Conservation (phyloP, 35 echinoderm and acorn worm species). For the Lytechinus variegatus region DNA sequence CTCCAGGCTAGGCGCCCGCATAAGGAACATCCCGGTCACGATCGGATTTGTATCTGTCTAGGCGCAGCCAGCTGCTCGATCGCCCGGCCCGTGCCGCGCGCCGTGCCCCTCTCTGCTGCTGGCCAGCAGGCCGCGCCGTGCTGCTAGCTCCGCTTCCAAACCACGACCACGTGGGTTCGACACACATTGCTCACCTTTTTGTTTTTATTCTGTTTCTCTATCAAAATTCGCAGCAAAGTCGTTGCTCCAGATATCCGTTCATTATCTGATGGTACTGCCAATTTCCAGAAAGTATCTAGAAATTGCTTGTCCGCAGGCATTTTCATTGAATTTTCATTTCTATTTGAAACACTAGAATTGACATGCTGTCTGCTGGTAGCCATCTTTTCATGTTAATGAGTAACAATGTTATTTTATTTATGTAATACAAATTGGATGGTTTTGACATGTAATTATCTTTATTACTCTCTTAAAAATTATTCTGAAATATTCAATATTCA, state of each 20-base stretch:
- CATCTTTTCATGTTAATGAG: constrained; percentile 44
- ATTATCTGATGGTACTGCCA: constrained; percentile 72
- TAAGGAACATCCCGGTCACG: no score
- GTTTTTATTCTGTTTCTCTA: constrained; percentile 66
- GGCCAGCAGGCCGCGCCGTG: no score
- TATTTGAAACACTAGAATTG: not conserved
- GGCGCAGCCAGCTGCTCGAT: no score
- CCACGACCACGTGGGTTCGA: not conserved
- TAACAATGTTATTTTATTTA: not conserved
- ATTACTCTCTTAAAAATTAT: not conserved
- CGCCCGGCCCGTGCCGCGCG: not conserved
- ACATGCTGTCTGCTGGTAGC: not conserved
- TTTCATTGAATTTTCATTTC: not conserved
- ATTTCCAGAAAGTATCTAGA: constrained; percentile 84
- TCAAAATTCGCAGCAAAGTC: constrained; percentile 69
- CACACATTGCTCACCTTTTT: constrained; percentile 30
- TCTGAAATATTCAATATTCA: not conserved
- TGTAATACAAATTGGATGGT: not conserved
- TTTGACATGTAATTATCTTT: not conserved
- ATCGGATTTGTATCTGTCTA: no score
- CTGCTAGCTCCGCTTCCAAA: no score
- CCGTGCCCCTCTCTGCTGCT: no score
- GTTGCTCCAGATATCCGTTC: constrained; percentile 72
- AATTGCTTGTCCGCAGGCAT: constrained; percentile 60
- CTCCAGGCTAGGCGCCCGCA: no score